Evolutionary conservation across 2,797 vertebrate species (phyloP).

Genomic region (Hypotaenidia okinawae): DNA sequence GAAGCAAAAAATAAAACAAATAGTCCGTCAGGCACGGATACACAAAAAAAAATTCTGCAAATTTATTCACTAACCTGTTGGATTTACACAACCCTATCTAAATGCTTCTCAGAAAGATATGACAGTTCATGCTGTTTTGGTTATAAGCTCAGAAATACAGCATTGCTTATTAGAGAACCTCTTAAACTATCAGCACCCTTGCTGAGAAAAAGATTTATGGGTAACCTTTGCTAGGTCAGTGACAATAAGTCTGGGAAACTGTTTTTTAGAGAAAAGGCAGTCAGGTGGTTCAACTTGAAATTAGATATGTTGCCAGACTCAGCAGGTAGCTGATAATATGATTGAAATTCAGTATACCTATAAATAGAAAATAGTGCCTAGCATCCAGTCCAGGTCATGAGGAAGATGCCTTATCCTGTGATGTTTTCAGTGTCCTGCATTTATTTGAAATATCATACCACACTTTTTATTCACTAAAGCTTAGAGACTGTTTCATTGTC

Average conservation of each 20-base stretch:
- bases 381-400: not conserved
- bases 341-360: conserved; percentile 50
- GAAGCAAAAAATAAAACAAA: not conserved
- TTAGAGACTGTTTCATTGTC: not conserved
- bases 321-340: conserved; percentile 52
- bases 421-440: not conserved
- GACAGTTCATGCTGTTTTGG: conserved; percentile 8
- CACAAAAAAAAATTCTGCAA: not conserved
- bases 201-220: conserved; percentile 69
- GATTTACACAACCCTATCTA: conserved; percentile 8
- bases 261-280: conserved; percentile 52
- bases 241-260: conserved; percentile 42
- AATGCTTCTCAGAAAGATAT: conserved; percentile 7
- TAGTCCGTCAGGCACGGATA: not conserved
- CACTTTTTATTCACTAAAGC: not conserved
- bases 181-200: conserved; percentile 51
- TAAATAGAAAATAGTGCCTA: conserved; percentile 42
- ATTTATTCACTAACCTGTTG: not conserved
- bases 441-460: not conserved
- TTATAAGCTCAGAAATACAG: conserved; percentile 17
- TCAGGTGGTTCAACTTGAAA: conserved; percentile 60
- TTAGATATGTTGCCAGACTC: conserved; percentile 52
- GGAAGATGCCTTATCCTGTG: not conserved
- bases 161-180: conserved; percentile 45
- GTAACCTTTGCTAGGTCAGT: conserved; percentile 65